These are phyloP conservation scores for Catonia carolina DNA, from an alignment of 2,888 invertebrate species.

Conservation along the genomic window DNA sequence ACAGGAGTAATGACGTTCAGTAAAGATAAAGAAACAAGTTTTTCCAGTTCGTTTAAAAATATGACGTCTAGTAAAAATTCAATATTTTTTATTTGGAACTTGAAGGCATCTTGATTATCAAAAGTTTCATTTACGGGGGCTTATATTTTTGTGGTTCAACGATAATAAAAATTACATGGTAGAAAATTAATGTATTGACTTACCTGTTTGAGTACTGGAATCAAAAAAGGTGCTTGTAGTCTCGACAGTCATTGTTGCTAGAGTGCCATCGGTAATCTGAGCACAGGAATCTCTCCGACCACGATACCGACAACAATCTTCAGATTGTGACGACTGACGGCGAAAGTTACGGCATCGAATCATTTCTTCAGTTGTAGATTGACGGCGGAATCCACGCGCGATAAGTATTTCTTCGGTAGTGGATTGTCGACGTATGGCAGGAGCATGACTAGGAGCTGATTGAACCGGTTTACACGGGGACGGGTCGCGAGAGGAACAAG, in stretches of 20 bases:
- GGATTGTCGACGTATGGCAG: conserved; percentile 76
- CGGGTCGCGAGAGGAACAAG: conserved; percentile 76
- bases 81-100: no score
- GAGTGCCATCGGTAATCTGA: conserved; percentile 85
- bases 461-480: conserved; percentile 61
- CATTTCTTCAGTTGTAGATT: conserved; percentile 90
- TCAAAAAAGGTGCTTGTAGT: conserved; percentile 89
- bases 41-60: no score
- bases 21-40: no score
- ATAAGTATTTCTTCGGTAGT: conserved; percentile 89
- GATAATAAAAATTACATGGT: no score
- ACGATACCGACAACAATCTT: conserved; percentile 54
- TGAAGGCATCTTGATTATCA: no score
- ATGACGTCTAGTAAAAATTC: no score
- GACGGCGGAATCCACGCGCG: conserved; percentile 80
- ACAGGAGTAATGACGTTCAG: no score
- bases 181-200: conserved; percentile 43
- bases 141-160: no score
- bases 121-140: no score
- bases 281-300: conserved; percentile 79
- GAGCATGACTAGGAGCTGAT: conserved; percentile 47
- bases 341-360: conserved; percentile 84
- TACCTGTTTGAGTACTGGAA: conserved; percentile 88
- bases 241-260: conserved; percentile 88
- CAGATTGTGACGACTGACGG: conserved; percentile 84